Evolutionary conservation across 2,888 invertebrate genomes (phyloP).

Genomic region (Oligia latruncula): DNA sequence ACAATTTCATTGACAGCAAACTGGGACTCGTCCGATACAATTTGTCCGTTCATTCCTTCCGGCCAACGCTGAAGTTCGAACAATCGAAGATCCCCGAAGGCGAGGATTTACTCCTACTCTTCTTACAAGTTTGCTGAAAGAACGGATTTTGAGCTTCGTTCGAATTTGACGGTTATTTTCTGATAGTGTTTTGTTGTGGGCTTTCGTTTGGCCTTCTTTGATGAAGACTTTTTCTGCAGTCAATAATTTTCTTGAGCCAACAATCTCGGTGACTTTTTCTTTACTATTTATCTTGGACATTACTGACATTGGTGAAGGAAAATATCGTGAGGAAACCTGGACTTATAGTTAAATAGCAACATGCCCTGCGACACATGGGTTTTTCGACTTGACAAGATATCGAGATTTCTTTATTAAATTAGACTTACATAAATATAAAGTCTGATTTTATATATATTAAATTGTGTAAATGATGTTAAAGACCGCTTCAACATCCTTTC

Average conservation of each 20-base stretch:
- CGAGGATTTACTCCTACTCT: conserved; percentile 45
- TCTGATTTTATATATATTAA: too few species aligned
- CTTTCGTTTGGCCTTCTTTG: background rate
- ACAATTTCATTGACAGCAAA: conserved; percentile 44
- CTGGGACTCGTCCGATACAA: conserved; percentile 60
- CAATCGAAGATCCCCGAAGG: conserved; percentile 47
- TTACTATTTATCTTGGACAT: background rate
- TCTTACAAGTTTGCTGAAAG: conserved; percentile 37
- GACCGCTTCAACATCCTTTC: too few species aligned
- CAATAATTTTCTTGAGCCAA: background rate
- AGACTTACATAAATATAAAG: too few species aligned
- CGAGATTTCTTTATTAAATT: too few species aligned
- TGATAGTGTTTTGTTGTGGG: conserved; percentile 16
- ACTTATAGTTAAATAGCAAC: too few species aligned
- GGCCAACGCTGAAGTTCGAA: conserved; percentile 55
- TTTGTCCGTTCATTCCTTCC: conserved; percentile 62
- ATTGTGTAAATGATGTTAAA: too few species aligned
- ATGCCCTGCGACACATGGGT: too few species aligned
- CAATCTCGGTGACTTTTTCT: background rate
- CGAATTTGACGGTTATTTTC: conserved; percentile 15
- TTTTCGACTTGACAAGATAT: too few species aligned
- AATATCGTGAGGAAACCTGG: background rate
- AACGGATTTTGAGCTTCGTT: conserved; percentile 48
- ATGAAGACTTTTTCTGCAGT: background rate
- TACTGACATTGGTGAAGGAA: too few species aligned